Percentiles rank a stretch among this genome's conserved stretches.
Conservation (phyloP, 2,797 vertebrate species). For the Carduelis carduelis region DNA sequence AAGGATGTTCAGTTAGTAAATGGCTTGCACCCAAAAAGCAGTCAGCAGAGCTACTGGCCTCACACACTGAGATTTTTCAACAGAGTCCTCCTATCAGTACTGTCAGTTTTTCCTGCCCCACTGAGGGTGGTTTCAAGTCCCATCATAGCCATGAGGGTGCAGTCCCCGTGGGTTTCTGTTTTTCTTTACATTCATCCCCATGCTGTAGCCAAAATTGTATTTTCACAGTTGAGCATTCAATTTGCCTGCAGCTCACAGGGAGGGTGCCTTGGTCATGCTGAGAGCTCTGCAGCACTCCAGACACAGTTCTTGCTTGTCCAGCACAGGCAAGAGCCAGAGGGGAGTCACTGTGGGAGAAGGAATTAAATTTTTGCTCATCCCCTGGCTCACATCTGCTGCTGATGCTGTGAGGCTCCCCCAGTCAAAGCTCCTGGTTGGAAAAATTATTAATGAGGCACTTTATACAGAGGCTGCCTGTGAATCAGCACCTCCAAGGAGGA, state of each 20-base stretch:
- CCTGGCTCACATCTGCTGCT: not conserved
- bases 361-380: not conserved
- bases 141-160: not conserved
- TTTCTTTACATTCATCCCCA: not conserved
- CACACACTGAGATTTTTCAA: accelerated
- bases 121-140: not conserved
- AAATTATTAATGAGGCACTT: not conserved
- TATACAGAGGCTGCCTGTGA: not conserved
- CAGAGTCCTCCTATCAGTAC: not conserved
- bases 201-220: not conserved
- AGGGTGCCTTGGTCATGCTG: not conserved
- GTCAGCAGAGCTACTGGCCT: not conserved
- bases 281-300: not conserved
- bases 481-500: not conserved
- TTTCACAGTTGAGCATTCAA: not conserved
- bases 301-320: not conserved
- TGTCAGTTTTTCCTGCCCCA: not conserved
- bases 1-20: not conserved
- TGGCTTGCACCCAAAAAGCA: not conserved
- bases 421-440: not conserved
- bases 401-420: not conserved
- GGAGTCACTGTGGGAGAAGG: not conserved
- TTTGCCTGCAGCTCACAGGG: not conserved
- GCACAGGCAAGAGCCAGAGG: not conserved
- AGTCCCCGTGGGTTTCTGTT: not conserved